Base-by-base conservation (phyloP, 2,113 vertebrate genomes). In the Azemiops feae region DNA sequence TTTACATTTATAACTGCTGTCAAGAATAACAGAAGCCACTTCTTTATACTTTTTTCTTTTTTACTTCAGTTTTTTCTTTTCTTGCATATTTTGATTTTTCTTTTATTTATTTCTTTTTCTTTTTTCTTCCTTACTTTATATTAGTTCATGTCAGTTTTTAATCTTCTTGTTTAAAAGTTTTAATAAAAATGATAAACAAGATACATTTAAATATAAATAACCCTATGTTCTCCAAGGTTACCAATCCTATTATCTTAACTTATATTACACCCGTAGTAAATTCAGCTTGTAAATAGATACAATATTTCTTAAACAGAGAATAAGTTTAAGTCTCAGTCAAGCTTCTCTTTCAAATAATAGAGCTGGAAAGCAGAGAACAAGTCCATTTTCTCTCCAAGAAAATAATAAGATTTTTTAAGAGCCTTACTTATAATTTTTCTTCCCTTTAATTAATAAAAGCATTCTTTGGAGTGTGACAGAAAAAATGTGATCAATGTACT, bases 401-500 rank as follows among this genome's bases (percentile, higher is more conserved):
- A 97, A 97, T 96, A 96, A 96, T 95, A 91, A 93, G 53, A 89
- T 55, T 95, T 81, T 93, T 92, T 91, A 95, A 94, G 90, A 92
- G 90, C 85, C 30, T 69, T 64, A 45, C 93, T 97, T 96, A 95
- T 93, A 94, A 47, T 93, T 97, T 96, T 96, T 96, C 53, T 89
- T 58, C 91, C 93, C 94, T 96, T 96, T 96, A 97, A 97, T 97
- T 97, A 97, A 92, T 93, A 96, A 90, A 93, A 95, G 95, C 94
- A 96, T 96, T 96, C 95, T 95, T 97, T 96, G 93, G 94, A 8
- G 0, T 88, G 89, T 93, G 95, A 96, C 96, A 97, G 96, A 95
- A 97, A 97, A 96, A 96, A 96, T 96, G 95, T 96, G 95, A 97
- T 97, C 96, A 96, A 96, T 96, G 94, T 95, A 92, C 86, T 95